Evolutionary conservation across 1,140 invertebrate species (phyloP).

Genomic region (Microplitis mediator): DNA sequence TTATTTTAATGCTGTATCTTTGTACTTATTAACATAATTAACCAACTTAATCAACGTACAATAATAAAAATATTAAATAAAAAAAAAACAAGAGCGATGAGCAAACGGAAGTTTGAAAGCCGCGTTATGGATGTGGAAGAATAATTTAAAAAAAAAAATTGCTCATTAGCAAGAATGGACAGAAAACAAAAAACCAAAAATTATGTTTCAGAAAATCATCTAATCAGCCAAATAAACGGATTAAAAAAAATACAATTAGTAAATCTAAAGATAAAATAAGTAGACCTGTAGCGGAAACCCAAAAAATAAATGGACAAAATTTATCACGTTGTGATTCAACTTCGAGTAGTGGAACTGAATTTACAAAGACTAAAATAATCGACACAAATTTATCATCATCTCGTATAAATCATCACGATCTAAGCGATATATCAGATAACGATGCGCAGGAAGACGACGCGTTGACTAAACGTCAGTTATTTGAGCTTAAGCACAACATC

Average conservation of each 20-base stretch:
- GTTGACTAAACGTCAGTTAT: constrained; percentile 21
- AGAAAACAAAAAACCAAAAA: background rate
- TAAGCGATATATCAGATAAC: constrained; percentile 32
- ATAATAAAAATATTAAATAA: too few relatives aligned
- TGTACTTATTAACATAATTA: background rate
- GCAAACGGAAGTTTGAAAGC: background rate
- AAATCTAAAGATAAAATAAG: background rate
- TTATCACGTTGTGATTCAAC: constrained; percentile 17
- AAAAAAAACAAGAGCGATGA: too few relatives aligned
- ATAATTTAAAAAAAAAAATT: background rate
- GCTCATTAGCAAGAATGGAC: background rate
- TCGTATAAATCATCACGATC: constrained; percentile 18
- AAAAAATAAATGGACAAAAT: constrained; percentile 1
- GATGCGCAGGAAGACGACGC: constrained; percentile 24
- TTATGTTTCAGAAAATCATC: constrained; percentile 16
- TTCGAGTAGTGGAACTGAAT: constrained; percentile 41
- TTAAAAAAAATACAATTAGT: background rate
- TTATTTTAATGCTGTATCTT: background rate
- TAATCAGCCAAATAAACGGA: constrained; percentile 23
- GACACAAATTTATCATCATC: constrained; percentile 11
- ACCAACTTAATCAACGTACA: too few relatives aligned
- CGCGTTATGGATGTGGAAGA: background rate
- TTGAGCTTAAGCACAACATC: constrained; percentile 13
- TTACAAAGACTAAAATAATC: constrained; percentile 27
- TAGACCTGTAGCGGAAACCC: background rate